phyloP scores from a whole-genome alignment of 2,113 vertebrate genomes.

The Amphilophus citrinellus region DNA sequence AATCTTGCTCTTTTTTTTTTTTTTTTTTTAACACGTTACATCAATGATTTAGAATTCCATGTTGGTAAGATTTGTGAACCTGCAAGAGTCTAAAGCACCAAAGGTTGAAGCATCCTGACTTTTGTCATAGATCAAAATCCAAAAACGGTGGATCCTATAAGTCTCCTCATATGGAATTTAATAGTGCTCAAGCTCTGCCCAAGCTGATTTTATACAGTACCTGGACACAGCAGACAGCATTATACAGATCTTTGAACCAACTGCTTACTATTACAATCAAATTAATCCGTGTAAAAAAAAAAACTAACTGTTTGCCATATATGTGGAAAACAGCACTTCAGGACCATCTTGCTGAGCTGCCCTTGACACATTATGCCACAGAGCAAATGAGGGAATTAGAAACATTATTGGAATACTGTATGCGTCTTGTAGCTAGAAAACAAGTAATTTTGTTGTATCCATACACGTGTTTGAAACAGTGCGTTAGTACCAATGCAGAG shows the following conservation, averaged over 20 bases:
- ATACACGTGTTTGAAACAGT: background rate
- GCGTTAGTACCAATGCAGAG: background rate
- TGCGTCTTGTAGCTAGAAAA: background rate
- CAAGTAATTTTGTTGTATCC: background rate
- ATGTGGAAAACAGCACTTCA: background rate
- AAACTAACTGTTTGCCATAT: background rate
- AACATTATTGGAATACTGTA: background rate
- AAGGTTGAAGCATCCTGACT: too few relatives aligned
- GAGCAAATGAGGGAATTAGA: background rate
- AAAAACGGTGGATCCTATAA: background rate
- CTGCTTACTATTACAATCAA: background rate
- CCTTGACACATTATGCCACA: background rate
- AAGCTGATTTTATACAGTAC: background rate
- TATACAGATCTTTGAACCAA: background rate
- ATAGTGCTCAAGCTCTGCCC: background rate
- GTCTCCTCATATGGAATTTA: background rate
- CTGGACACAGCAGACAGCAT: background rate
- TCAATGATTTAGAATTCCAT: too few relatives aligned
- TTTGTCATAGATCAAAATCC: background rate
- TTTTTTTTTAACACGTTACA: too few relatives aligned
- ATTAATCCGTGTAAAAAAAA: background rate
- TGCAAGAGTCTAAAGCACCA: too few relatives aligned
- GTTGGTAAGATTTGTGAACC: too few relatives aligned
- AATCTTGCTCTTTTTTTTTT: too few relatives aligned
- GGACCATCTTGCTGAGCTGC: background rate